phyloP scores from a whole-genome alignment of 2,797 vertebrate genomes.

The Hydrolagus colliei region DNA sequence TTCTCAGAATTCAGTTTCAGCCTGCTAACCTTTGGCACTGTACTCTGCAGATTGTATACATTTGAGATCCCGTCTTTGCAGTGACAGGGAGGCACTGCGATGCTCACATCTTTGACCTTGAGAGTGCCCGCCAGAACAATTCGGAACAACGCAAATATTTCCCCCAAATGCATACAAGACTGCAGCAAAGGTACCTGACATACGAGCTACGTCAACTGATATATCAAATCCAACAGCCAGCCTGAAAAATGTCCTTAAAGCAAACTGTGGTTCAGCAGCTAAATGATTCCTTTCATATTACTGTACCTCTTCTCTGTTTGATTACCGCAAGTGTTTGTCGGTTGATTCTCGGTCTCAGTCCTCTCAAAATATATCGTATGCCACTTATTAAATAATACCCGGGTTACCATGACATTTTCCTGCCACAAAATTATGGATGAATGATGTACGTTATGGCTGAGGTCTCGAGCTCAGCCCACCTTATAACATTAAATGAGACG shows the following conservation, averaged over 20 bases:
- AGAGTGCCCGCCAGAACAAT: background rate
- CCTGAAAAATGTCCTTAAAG: background rate
- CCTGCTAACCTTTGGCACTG: too few species aligned
- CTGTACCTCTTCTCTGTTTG: too few species aligned
- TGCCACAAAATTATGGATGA: background rate
- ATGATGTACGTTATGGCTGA: background rate
- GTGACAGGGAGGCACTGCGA: background rate
- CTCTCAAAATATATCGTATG: background rate
- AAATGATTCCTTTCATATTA: background rate
- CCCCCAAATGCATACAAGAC: background rate
- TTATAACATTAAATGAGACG: background rate
- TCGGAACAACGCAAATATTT: background rate
- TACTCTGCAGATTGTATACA: background rate
- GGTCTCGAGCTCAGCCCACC: background rate
- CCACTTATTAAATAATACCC: background rate
- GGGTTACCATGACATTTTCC: background rate
- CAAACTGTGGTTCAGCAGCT: background rate
- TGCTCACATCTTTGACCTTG: background rate
- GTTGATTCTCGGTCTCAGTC: background rate
- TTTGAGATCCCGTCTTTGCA: background rate
- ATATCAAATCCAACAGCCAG: background rate
- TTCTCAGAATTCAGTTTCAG: background rate
- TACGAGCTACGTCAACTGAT: background rate
- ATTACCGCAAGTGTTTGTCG: background rate
- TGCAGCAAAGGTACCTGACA: too few species aligned